These are phyloP conservation scores for Drosophila nr. perissopoda DNA, from an alignment of 2,888 invertebrate genomes.

Conservation along the genomic window DNA sequence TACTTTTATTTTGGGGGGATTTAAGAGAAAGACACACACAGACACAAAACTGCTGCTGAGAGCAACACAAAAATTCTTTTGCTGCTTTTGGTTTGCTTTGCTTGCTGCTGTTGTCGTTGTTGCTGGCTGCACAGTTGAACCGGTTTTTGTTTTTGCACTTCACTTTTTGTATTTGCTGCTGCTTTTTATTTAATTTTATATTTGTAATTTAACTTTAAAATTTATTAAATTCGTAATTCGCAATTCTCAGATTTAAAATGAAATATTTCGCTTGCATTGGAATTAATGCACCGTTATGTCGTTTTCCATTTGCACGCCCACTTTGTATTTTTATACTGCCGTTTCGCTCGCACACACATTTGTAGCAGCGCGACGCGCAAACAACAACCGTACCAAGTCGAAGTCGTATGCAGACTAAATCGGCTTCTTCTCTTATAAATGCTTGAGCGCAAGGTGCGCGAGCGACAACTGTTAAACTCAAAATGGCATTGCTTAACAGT, in stretches of 20 bases:
- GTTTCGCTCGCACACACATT: conserved; percentile 60
- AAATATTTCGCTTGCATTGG: conserved; percentile 24
- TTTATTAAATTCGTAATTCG: conserved; percentile 29
- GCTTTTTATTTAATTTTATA: conserved; percentile 7
- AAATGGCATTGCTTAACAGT: conserved; percentile 38
- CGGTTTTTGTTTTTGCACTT: conserved; percentile 81
- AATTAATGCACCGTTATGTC: conserved; percentile 65
- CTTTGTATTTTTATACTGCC: conserved; percentile 42
- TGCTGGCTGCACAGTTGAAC: conserved; percentile 70
- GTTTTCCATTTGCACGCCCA: conserved; percentile 52
- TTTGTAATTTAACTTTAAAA: conserved; percentile 38
- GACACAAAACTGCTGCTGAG: conserved; percentile 36
- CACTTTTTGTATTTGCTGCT: conserved; percentile 65
- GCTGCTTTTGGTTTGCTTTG: conserved; percentile 49
- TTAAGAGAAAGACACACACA: conserved; percentile 21
- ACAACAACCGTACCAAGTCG: conserved; percentile 49
- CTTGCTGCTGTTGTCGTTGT: conserved; percentile 45
- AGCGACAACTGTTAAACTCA: conserved; percentile 30
- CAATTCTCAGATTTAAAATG: conserved; percentile 9
- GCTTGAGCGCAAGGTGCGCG: background rate
- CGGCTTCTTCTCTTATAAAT: conserved; percentile 41
- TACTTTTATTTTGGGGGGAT: conserved; percentile 18
- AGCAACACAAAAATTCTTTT: conserved; percentile 64
- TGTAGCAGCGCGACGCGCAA: conserved; percentile 36
- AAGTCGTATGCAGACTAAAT: conserved; percentile 57